These are phyloP conservation scores for Burhinus oedicnemus DNA, from an alignment of 2,113 vertebrate species.

Conservation along the genomic window DNA sequence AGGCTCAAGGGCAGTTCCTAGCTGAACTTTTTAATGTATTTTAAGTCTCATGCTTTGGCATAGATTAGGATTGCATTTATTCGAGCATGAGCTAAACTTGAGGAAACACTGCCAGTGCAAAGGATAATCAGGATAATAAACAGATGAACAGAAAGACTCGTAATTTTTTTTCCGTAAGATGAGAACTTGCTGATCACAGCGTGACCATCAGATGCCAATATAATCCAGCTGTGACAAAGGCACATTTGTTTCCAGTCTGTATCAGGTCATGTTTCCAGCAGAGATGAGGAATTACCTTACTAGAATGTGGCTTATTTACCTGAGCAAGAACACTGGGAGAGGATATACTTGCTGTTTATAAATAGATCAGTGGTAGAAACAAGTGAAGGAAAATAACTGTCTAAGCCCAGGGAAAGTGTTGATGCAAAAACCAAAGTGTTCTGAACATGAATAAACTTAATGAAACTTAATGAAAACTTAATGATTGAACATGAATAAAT, in stretches of 20 bases:
- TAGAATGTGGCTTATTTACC: neutral
- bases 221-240: conserved; percentile 42
- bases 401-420: neutral
- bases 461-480: too few species aligned
- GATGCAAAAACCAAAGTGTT: neutral
- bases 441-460: neutral
- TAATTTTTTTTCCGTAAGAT: neutral
- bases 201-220: neutral
- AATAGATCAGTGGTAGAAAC: neutral
- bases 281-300: conserved; percentile 15
- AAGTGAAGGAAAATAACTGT: neutral
- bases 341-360: neutral
- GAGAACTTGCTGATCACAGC: conserved; percentile 18
- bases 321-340: neutral
- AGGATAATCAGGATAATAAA: neutral
- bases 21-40: neutral
- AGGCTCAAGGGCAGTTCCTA: neutral
- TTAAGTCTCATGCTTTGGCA: neutral
- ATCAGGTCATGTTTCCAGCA: conserved; percentile 20
- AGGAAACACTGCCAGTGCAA: neutral
- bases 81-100: neutral
- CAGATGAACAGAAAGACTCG: neutral
- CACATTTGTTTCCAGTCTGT: neutral
- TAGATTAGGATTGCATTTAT: neutral
- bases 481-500: neutral